Evolutionary conservation across 2,797 vertebrate genomes (phyloP).

Genomic region (Gephyroberyx darwinii): DNA sequence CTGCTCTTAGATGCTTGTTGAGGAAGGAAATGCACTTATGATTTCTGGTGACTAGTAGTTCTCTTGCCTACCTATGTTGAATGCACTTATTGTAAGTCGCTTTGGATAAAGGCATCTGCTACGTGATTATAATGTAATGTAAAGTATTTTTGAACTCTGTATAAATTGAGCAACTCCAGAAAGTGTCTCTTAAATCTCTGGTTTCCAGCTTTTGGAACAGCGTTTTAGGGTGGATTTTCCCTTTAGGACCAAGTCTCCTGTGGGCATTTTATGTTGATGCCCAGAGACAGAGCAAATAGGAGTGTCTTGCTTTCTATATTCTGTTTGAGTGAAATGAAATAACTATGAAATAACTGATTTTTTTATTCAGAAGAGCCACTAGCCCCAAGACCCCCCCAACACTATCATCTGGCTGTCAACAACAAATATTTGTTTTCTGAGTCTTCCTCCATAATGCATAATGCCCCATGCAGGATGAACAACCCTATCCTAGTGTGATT

Average conservation of each 20-base stretch:
- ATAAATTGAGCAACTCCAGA: background rate
- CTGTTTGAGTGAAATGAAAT: slow-evolving; percentile 5
- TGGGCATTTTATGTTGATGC: background rate
- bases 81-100: too few species aligned
- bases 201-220: background rate
- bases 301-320: background rate
- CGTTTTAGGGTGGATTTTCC: background rate
- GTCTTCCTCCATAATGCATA: background rate
- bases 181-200: background rate
- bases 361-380: background rate
- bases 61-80: too few species aligned
- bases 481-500: background rate
- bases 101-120: too few species aligned
- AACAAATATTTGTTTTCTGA: background rate
- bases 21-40: too few species aligned
- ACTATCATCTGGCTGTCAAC: slow-evolving; percentile 6
- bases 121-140: too few species aligned
- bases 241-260: background rate
- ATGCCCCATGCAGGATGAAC: background rate
- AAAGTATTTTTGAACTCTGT: background rate
- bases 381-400: background rate
- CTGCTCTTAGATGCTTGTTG: too few species aligned
- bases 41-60: too few species aligned
- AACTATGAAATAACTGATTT: background rate
- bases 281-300: background rate